These are phyloP conservation scores for Octopus sinensis DNA, from an alignment of 1,140 invertebrate species.

Conservation along the genomic window DNA sequence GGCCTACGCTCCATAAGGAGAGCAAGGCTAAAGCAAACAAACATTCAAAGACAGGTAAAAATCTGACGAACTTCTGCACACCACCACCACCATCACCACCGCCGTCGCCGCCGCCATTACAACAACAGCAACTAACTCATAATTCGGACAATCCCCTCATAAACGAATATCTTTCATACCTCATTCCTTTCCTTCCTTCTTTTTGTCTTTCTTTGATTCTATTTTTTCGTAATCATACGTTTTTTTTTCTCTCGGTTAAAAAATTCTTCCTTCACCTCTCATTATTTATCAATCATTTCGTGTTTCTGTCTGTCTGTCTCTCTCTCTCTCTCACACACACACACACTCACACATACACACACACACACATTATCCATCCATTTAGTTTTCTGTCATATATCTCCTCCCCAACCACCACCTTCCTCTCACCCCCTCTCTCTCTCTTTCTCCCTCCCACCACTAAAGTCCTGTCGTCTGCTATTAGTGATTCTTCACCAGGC, in stretches of 20 bases:
- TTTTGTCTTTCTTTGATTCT: background rate
- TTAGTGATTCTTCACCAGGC: no score
- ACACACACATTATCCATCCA: no score
- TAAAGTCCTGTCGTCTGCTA: no score
- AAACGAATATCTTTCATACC: background rate
- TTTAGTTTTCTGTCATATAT: no score
- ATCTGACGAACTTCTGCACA: background rate
- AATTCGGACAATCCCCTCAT: background rate
- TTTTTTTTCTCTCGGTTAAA: background rate
- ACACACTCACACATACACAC: no score
- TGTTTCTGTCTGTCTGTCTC: background rate
- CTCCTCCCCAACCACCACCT: no score
- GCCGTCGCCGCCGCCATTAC: background rate
- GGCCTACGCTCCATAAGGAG: no score
- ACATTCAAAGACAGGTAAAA: background rate
- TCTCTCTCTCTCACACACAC: background rate
- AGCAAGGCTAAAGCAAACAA: background rate
- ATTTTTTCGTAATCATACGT: background rate
- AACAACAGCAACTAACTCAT: background rate
- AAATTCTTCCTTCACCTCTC: background rate
- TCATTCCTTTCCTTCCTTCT: background rate
- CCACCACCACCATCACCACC: no score
- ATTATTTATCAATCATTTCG: background rate
- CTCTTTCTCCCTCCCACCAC: no score
- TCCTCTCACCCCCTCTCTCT: no score